Base-by-base conservation (phyloP, 2,113 vertebrate species). In the Puffinus mauretanicus region DNA sequence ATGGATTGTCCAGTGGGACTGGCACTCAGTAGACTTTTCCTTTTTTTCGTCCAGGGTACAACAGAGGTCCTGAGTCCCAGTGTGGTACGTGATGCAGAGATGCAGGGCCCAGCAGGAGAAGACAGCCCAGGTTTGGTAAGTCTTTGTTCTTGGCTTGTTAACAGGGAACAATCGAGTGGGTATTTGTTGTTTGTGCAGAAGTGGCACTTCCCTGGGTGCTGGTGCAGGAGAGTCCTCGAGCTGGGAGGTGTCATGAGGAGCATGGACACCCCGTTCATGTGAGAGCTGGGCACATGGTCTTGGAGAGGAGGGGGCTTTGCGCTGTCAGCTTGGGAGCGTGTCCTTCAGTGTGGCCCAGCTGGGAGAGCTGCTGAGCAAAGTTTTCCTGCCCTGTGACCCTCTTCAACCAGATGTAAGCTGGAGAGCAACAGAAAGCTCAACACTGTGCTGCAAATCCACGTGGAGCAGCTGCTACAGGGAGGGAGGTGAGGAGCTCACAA, bases 221-320 rank as follows among this genome's bases (percentile, higher is more conserved):
- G 27, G 4, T 30, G 16, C 2, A 2, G 58, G 57, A 57, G 7
- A 73, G 26, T 65, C 64, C 40, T 87, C 0, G 0, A 55, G 32
- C 14, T 65, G 34, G 58, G 36, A 69, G 18, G 2, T 47, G 26
- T 26, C 54, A 20, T 21, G 29, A 69, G 21, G 29, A 60, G 16
- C 15, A 46, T 34, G 18, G 71, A 16, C 72, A 36, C 9, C 34
- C 20, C 0, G 0, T 66, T 84, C 52, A 26, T 0, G 0, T 62
- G n/a, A 30, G 36, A 42, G 8, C n/a, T 29, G n/a, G 26, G 11
- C 36, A 4, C 1, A 10, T 34, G 24, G n/a, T 79, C 9, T 60
- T 15, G 10, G 44, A 72, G 52, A 60, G 38, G 49, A 62, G n/a
- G 66, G 30, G 11, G 36, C 36, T 78, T 36, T 24, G 57, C 4